Evolutionary conservation across 1,140 invertebrate species (phyloP).

Genomic region (Hestina assimilis): DNA sequence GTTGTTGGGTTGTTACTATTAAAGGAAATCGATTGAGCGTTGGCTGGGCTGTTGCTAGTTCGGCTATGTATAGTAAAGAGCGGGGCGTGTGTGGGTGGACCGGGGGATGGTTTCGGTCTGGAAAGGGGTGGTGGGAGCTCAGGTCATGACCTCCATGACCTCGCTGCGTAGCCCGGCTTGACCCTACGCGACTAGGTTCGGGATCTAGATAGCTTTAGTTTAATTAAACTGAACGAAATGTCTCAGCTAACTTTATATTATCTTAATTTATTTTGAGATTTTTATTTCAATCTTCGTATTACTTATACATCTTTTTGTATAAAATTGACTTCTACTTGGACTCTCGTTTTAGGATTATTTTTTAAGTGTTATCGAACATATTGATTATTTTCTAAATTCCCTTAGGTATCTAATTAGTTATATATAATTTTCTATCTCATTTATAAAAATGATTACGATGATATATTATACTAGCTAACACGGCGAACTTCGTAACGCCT

Average conservation of each 20-base stretch:
- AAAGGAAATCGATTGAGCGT: neutral
- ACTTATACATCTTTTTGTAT: no score
- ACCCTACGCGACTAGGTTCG: neutral
- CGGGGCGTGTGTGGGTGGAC: neutral
- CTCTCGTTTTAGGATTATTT: no score
- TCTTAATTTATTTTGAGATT: neutral
- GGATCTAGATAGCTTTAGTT: neutral
- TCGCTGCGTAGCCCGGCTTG: neutral
- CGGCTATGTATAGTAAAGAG: no score
- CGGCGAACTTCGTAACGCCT: no score
- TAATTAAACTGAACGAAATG: neutral
- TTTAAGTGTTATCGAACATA: no score
- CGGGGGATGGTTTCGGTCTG: neutral
- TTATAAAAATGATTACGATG: no score
- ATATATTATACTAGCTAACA: no score
- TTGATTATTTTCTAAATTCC: no score
- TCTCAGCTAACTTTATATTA: neutral
- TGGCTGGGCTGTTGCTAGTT: neutral
- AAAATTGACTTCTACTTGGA: no score
- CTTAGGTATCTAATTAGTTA: no score
- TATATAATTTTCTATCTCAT: no score
- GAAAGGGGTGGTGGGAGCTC: neutral
- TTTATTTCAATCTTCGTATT: no score
- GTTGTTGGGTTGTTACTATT: neutral
- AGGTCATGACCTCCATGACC: neutral